Evolutionary conservation across 1,140 invertebrate species (phyloP).

Genomic region (Aculops lycopersici): DNA sequence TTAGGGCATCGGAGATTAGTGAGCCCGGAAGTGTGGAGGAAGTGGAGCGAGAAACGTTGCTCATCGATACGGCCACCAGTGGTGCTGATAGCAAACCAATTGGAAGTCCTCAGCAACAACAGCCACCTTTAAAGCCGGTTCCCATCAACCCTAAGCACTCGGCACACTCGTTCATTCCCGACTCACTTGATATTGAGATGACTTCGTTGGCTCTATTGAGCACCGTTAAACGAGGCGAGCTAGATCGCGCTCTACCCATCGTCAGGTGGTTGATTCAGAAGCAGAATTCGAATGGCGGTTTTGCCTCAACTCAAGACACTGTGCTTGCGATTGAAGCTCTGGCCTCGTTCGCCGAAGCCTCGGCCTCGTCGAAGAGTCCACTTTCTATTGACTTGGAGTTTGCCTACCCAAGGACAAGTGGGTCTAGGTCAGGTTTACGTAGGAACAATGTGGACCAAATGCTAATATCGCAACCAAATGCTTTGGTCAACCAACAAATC

Average conservation of each 20-base stretch:
- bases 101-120: constrained; percentile 43
- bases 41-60: too few relatives aligned
- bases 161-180: constrained; percentile 26
- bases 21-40: too few relatives aligned
- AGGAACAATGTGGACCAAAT: neutral
- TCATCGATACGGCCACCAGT: too few relatives aligned
- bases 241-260: constrained; percentile 35
- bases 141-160: constrained; percentile 23
- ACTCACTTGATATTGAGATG: constrained; percentile 50
- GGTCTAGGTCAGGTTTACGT: neutral
- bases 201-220: constrained; percentile 37
- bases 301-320: constrained; percentile 34
- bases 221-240: constrained; percentile 17
- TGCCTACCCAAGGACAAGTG: neutral
- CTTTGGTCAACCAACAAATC: neutral
- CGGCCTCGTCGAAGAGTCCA: constrained; percentile 1
- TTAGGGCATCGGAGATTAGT: neutral
- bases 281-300: constrained; percentile 43
- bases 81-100: constrained; percentile 32
- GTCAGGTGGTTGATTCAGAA: constrained; percentile 50
- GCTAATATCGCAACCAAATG: neutral
- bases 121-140: constrained; percentile 2
- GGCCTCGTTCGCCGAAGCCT: constrained; percentile 27
- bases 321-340: constrained; percentile 36
- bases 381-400: neutral